Evolutionary conservation across 2,113 vertebrate genomes (phyloP).

Genomic region (Orcinus orca): DNA sequence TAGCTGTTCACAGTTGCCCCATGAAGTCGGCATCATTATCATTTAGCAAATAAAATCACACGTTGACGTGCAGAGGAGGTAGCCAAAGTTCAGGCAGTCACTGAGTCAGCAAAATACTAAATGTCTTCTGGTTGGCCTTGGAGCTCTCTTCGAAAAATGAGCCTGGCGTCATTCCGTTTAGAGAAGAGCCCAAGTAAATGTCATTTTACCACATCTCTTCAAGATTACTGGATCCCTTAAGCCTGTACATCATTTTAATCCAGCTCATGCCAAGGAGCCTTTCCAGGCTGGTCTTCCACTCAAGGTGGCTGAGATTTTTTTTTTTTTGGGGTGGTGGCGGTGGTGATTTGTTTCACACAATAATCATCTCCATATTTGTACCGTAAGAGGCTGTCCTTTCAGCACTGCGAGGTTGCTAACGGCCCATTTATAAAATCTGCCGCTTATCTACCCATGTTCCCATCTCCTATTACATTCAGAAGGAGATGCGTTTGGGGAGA

Average conservation of each 20-base stretch:
- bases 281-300: background rate
- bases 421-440: background rate
- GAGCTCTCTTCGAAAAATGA: background rate
- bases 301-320: background rate
- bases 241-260: background rate
- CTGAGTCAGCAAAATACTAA: background rate
- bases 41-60: background rate
- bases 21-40: background rate
- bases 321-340: rapidly evolving
- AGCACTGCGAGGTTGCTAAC: background rate
- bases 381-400: background rate
- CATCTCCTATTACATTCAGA: background rate
- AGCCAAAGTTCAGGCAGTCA: background rate
- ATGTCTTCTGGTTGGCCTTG: background rate
- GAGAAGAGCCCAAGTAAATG: background rate
- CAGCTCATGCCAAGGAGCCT: too few species aligned
- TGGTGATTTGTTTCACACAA: background rate
- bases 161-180: background rate
- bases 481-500: background rate
- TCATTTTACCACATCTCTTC: background rate
- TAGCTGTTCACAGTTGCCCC: background rate
- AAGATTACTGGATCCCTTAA: background rate
- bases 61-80: background rate
- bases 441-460: background rate
- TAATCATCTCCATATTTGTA: background rate